These are phyloP conservation scores for Catostylus mosaicus DNA, from an alignment of 30 jellyfish, hydroid and myxozoan species.

Conservation along the genomic window DNA sequence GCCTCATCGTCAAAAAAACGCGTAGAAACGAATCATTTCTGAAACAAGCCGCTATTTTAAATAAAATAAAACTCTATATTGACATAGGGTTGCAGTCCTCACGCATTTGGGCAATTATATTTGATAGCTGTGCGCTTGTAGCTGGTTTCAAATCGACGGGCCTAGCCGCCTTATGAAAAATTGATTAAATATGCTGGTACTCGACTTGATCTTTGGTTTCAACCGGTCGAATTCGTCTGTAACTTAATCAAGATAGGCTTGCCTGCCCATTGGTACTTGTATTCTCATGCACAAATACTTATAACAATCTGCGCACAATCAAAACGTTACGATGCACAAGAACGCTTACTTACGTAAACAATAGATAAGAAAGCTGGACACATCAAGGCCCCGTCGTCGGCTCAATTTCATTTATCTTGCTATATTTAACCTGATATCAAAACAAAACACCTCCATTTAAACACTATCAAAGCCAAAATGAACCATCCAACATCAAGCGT, in stretches of 20 bases:
- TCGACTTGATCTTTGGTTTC: constrained; percentile 20
- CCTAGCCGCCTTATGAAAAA: constrained; percentile 39
- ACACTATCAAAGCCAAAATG: too few relatives aligned
- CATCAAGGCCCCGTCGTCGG: background rate
- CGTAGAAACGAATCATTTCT: background rate
- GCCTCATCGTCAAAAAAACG: constrained; percentile 46
- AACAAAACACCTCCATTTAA: too few relatives aligned
- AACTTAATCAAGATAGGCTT: background rate
- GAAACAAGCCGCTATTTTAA: background rate
- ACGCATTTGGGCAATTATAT: too few relatives aligned
- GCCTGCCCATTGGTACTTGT: constrained; percentile 11
- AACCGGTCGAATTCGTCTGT: constrained; percentile 27
- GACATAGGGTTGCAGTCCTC: too few relatives aligned
- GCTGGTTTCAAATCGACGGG: constrained; percentile 40
- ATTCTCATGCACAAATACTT: background rate
- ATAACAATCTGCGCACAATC: background rate
- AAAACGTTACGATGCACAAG: background rate
- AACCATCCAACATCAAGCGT: too few relatives aligned
- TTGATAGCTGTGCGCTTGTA: too few relatives aligned
- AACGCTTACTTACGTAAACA: background rate
- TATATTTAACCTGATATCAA: too few relatives aligned
- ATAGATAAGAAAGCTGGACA: background rate
- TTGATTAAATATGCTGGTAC: constrained; percentile 24
- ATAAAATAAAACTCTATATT: background rate
- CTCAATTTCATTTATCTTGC: too few relatives aligned